phyloP scores from a whole-genome alignment of 1,140 invertebrate genomes.

The Drosophila kurseongensis region DNA sequence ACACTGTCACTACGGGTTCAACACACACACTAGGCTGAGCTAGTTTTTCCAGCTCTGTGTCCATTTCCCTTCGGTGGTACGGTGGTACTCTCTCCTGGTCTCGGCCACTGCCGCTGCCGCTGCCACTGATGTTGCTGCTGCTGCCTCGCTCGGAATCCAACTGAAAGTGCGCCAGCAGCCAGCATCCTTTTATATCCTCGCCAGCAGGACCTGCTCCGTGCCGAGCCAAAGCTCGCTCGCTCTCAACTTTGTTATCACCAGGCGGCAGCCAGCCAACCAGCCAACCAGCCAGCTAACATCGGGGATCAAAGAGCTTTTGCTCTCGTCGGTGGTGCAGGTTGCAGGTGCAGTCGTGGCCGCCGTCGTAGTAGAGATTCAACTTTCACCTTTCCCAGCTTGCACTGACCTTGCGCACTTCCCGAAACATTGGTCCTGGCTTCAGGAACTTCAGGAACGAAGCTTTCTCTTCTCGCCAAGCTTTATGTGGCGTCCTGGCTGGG shows the following conservation, averaged over 20 bases:
- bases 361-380: constrained; percentile 35
- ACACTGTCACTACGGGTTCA: constrained; percentile 16
- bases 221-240: constrained; percentile 46
- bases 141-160: constrained; percentile 79
- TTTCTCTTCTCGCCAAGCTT: constrained; percentile 56
- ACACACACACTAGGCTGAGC: constrained; percentile 53
- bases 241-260: constrained; percentile 64
- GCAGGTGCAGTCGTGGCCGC: constrained; percentile 30
- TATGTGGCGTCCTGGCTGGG: constrained; percentile 35
- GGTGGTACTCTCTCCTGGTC: constrained; percentile 9
- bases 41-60: constrained; percentile 68
- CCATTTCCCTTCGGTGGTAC: constrained; percentile 31
- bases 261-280: neutral
- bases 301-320: constrained; percentile 74
- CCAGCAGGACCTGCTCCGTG: constrained; percentile 19
- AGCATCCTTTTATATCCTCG: constrained; percentile 76
- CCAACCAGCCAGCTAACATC: neutral
- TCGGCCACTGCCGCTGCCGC: constrained; percentile 36
- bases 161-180: constrained; percentile 70
- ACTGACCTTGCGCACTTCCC: constrained; percentile 79
- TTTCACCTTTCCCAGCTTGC: constrained; percentile 72
- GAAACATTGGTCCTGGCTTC: constrained; percentile 60
- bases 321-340: constrained; percentile 21
- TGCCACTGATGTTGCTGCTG: constrained; percentile 41
- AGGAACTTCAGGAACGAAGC: constrained; percentile 74